Conservation (phyloP, 2,113 vertebrate genomes). For the Prunella fulvescens region DNA sequence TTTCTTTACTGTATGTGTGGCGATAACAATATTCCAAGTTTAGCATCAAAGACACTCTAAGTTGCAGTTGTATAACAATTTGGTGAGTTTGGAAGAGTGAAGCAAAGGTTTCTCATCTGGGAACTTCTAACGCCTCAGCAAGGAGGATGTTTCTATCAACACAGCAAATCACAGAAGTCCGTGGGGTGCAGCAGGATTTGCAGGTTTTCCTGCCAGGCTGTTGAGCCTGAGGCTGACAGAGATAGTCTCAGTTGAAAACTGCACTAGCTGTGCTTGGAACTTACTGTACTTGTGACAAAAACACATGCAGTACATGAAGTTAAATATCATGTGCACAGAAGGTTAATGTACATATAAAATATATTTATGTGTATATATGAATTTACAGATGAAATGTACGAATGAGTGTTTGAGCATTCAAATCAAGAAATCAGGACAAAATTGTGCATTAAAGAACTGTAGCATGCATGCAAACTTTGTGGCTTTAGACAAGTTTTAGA, state of each 20-base stretch:
- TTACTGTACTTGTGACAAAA: not conserved
- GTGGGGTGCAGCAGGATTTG: constrained; percentile 11
- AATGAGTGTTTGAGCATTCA: not conserved
- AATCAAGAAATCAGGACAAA: not conserved
- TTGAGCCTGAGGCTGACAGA: constrained; percentile 12
- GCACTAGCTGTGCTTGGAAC: not conserved
- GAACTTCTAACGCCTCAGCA: not conserved
- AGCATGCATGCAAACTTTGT: not conserved
- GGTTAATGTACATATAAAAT: not conserved
- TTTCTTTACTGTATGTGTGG: not conserved
- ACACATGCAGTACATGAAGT: not conserved
- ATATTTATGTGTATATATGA: not conserved
- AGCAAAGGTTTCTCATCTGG: not conserved
- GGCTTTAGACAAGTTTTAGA: not conserved
- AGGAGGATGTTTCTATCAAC: not conserved
- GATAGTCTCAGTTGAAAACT: not conserved
- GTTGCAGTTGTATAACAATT: not conserved
- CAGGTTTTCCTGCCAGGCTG: constrained; percentile 27
- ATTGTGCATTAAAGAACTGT: not conserved
- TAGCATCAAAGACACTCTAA: not conserved
- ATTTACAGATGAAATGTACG: not conserved
- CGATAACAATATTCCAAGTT: not conserved
- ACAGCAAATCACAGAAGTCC: not conserved
- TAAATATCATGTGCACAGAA: not conserved
- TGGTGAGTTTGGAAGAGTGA: not conserved